Conservation (phyloP, 2,888 invertebrate species). For the Alviniconcha strummeri region DNA sequence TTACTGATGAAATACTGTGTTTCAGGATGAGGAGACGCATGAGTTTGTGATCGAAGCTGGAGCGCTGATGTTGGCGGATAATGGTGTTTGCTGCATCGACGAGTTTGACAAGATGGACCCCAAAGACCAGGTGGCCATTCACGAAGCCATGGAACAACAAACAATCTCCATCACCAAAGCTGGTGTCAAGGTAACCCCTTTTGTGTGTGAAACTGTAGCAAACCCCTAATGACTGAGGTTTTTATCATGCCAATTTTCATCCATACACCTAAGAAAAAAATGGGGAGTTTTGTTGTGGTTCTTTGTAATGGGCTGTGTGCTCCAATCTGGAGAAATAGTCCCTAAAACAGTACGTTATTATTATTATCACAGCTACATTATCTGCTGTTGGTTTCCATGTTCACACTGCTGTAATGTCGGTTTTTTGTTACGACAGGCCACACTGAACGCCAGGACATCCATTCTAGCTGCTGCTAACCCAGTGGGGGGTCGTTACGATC, state of each 20-base stretch:
- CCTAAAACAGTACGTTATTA: no score
- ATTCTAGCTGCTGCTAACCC: slow-evolving; percentile 99
- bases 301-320: no score
- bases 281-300: no score
- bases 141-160: slow-evolving; percentile 99
- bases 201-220: neutral
- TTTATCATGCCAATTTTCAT: neutral
- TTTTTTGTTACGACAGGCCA: slow-evolving; percentile 80
- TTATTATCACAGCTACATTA: no score
- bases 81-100: slow-evolving; percentile 97
- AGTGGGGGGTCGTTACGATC: slow-evolving; percentile 96
- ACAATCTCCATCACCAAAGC: slow-evolving; percentile 98
- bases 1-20: neutral
- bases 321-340: no score
- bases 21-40: slow-evolving; percentile 92
- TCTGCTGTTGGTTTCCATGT: no score
- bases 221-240: no score
- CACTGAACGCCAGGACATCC: slow-evolving; percentile 96
- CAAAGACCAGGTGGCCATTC: slow-evolving; percentile 98
- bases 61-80: slow-evolving; percentile 99
- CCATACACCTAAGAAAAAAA: neutral
- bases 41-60: slow-evolving; percentile 99
- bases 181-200: slow-evolving; percentile 73
- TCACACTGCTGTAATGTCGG: no score
- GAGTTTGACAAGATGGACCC: slow-evolving; percentile 99